Evolutionary conservation across 1,140 invertebrate genomes (phyloP).

Genomic region (Drosophila yakuba): DNA sequence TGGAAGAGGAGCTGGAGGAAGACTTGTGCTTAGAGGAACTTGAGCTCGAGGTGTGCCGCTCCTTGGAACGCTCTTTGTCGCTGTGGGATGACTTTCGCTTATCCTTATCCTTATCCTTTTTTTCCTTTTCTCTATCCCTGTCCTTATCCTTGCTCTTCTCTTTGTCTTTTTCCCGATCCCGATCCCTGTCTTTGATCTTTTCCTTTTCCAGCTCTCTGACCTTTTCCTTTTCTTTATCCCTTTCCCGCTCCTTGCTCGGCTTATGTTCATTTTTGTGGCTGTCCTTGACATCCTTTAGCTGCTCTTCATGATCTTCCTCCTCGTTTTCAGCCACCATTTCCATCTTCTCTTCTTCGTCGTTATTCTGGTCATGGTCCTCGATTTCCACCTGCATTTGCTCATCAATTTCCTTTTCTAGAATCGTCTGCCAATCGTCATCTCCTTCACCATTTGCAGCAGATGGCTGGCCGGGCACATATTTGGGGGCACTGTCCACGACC

Average conservation of each 20-base stretch:
- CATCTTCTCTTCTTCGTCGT: background rate
- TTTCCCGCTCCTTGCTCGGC: constrained; percentile 41
- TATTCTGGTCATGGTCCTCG: constrained; percentile 1
- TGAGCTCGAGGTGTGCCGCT: constrained; percentile 49
- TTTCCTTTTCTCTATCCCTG: constrained; percentile 1
- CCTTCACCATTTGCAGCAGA: constrained; percentile 24
- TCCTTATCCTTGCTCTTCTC: background rate
- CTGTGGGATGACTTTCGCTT: constrained; percentile 49
- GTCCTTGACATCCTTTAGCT: constrained; percentile 8
- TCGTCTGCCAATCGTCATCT: constrained; percentile 23
- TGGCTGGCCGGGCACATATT: constrained; percentile 83
- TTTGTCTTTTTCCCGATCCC: constrained; percentile 27
- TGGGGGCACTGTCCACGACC: constrained; percentile 66
- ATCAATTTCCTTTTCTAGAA: constrained; percentile 38
- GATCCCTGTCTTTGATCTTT: constrained; percentile 43
- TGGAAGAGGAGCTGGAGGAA: constrained; percentile 46
- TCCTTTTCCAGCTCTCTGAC: constrained; percentile 29
- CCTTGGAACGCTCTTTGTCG: constrained; percentile 49
- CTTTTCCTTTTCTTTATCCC: constrained; percentile 17
- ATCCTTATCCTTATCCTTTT: constrained; percentile 30
- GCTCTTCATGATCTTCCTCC: background rate
- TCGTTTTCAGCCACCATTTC: background rate
- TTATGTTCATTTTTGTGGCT: constrained; percentile 46
- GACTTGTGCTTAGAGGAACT: constrained; percentile 61
- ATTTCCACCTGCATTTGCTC: constrained; percentile 28